Percentiles rank a stretch among this genome's conserved stretches.
Evolutionary conservation across 2,797 vertebrate genomes (phyloP).

Genomic region (Pangasius krempfi): DNA sequence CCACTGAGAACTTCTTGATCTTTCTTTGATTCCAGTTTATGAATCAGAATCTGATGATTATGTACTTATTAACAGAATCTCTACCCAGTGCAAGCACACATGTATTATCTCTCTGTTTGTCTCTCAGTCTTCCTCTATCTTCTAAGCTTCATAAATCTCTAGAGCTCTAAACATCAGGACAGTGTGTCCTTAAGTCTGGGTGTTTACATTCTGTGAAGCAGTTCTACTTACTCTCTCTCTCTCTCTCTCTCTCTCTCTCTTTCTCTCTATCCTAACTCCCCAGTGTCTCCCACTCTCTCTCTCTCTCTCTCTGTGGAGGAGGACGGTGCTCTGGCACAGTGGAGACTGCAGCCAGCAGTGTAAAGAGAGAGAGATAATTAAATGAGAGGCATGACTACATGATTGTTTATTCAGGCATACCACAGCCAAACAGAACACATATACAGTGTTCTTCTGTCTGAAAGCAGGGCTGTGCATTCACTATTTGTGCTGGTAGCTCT

Average conservation of each 20-base stretch:
- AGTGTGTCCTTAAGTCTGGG: constrained; percentile 46
- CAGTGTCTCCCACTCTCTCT: constrained; percentile 25
- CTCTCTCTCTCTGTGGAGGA: constrained; percentile 44
- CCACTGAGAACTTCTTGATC: background rate
- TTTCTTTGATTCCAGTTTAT: background rate
- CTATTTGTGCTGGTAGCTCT: background rate
- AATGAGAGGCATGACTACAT: constrained; percentile 30
- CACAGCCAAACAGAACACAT: constrained; percentile 29
- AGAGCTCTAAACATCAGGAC: constrained; percentile 54
- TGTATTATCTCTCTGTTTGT: background rate
- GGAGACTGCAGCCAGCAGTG: constrained; percentile 32
- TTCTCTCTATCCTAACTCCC: constrained; percentile 27
- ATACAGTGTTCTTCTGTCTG: constrained; percentile 16
- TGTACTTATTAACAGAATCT: background rate
- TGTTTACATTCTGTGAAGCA: constrained; percentile 57
- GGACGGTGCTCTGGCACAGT: constrained; percentile 47
- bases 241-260: constrained; percentile 41
- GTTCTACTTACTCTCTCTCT: constrained; percentile 39
- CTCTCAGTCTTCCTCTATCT: background rate
- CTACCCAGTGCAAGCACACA: background rate
- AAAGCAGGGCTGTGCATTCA: background rate
- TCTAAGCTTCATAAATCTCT: constrained; percentile 50
- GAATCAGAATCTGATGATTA: background rate
- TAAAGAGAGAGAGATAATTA: constrained; percentile 41
- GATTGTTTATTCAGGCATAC: constrained; percentile 29